Evolutionary conservation across 2,888 invertebrate genomes (phyloP).

Genomic region (Apoderus coryli): DNA sequence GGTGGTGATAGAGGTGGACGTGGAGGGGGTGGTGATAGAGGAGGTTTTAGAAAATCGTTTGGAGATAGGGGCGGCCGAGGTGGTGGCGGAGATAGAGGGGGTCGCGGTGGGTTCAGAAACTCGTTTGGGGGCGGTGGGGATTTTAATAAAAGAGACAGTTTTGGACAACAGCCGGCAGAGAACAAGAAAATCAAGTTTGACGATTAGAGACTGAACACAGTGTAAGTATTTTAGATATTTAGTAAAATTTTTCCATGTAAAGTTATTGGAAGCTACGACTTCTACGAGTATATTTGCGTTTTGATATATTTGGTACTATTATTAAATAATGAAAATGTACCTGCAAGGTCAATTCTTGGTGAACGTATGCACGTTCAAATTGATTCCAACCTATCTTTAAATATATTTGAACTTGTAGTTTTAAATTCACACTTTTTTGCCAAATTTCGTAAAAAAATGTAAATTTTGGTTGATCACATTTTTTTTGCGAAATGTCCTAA

Average conservation of each 20-base stretch:
- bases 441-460: too few species aligned
- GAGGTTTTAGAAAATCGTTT: conserved; percentile 24
- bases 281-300: too few species aligned
- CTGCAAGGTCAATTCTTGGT: too few species aligned
- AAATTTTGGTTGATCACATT: too few species aligned
- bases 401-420: too few species aligned
- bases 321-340: too few species aligned
- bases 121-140: conserved; percentile 22
- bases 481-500: too few species aligned
- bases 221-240: conserved; percentile 17
- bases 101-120: conserved; percentile 17
- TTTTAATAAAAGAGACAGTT: conserved; percentile 46
- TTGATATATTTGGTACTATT: too few species aligned
- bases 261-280: too few species aligned
- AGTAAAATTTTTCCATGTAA: conserved; percentile 4
- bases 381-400: too few species aligned
- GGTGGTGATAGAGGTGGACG: conserved; percentile 29
- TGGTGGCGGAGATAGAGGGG: conserved; percentile 16
- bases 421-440: too few species aligned
- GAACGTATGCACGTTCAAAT: too few species aligned
- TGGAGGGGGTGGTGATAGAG: conserved; percentile 23
- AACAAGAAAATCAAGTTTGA: conserved; percentile 66
- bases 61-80: conserved; percentile 19
- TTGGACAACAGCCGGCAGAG: conserved; percentile 38
- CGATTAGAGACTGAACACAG: conserved; percentile 26